Conservation (phyloP, 2,113 vertebrate species). For the Podocnemis expansa region DNA sequence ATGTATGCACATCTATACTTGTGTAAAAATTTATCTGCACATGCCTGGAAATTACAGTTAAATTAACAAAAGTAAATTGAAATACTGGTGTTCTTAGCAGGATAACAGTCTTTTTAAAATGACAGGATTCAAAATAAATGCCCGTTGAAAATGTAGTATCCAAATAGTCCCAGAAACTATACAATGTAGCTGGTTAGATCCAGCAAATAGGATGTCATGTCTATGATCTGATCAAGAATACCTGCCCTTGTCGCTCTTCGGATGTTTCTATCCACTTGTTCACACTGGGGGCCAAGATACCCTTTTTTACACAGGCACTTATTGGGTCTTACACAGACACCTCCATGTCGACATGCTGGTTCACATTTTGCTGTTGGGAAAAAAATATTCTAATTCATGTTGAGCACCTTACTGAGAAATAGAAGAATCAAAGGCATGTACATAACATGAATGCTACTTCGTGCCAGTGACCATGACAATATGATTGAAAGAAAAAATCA, state of each 20-base stretch:
- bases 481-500: neutral
- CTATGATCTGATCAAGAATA: conserved; percentile 97
- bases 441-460: neutral
- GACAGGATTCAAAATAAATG: conserved; percentile 83
- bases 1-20: conserved; percentile 65
- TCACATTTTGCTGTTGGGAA: conserved; percentile 91
- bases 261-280: conserved; percentile 89
- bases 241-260: conserved; percentile 91
- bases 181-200: conserved; percentile 98
- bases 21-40: conserved; percentile 59
- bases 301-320: conserved; percentile 98
- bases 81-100: conserved; percentile 78
- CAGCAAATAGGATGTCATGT: conserved; percentile 97
- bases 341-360: conserved; percentile 92
- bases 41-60: conserved; percentile 76
- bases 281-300: conserved; percentile 83
- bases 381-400: neutral
- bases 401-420: neutral
- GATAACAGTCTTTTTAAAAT: conserved; percentile 79
- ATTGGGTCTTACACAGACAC: conserved; percentile 94
- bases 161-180: conserved; percentile 85
- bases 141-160: conserved; percentile 78
- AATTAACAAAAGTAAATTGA: conserved; percentile 80
- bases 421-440: neutral
- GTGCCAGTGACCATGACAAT: neutral